Conservation (phyloP, 92 coral and sea anemone species). For the Galaxea fascicularis region DNA sequence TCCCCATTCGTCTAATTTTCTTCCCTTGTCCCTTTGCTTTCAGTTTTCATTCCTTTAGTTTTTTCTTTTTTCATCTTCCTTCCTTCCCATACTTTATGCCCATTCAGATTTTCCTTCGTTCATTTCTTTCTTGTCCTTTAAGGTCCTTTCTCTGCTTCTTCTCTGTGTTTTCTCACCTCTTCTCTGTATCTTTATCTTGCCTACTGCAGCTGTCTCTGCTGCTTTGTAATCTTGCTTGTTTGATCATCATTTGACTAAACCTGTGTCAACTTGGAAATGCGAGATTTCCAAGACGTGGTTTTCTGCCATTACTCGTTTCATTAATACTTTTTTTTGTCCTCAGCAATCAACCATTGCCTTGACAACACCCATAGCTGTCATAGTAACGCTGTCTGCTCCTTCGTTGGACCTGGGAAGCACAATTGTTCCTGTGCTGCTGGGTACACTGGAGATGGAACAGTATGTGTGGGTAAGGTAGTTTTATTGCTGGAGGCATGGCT, state of each 20-base stretch:
- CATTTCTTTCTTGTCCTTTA: background rate
- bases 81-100: background rate
- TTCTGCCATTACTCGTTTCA: background rate
- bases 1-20: background rate
- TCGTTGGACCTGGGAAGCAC: constrained; percentile 79
- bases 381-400: constrained; percentile 68
- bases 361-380: constrained; percentile 75
- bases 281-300: too few relatives aligned
- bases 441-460: constrained; percentile 91
- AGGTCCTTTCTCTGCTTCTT: background rate
- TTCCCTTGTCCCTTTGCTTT: too few relatives aligned
- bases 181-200: background rate
- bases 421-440: constrained; percentile 77
- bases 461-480: constrained; percentile 78
- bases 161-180: background rate
- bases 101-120: background rate
- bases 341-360: constrained; percentile 88
- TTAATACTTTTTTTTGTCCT: background rate
- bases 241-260: background rate
- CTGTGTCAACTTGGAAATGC: too few relatives aligned
- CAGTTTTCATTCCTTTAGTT: background rate
- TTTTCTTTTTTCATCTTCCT: background rate
- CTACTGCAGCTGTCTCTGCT: background rate
- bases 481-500: background rate
- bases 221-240: background rate